phyloP scores from a whole-genome alignment of 2,797 vertebrate genomes.

The Syndactyla subalaris region DNA sequence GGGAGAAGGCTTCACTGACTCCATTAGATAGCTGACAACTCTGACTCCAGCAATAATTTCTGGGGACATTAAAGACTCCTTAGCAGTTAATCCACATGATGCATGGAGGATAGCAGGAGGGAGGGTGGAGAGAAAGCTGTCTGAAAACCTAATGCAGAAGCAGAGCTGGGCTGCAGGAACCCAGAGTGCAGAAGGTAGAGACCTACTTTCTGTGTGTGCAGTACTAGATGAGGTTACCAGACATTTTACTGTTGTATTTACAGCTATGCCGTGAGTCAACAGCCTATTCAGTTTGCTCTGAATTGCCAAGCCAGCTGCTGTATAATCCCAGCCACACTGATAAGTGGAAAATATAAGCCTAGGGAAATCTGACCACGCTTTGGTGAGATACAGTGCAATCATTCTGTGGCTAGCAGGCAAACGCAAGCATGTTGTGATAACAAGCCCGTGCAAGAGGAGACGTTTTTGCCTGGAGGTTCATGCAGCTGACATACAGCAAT shows the following conservation, averaged over 20 bases:
- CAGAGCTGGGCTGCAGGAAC: background rate
- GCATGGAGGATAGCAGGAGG: background rate
- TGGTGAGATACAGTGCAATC: background rate
- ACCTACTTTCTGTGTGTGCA: background rate
- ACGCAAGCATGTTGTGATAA: background rate
- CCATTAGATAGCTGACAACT: background rate
- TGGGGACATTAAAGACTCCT: background rate
- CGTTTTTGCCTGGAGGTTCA: background rate
- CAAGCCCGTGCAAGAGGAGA: background rate
- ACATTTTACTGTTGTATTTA: background rate
- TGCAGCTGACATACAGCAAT: background rate
- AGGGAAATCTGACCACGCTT: background rate
- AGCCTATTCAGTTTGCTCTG: background rate
- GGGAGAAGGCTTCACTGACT: background rate
- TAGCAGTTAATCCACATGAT: background rate
- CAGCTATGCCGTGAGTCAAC: background rate
- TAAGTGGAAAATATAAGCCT: background rate
- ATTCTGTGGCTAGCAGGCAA: background rate
- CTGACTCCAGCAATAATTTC: background rate
- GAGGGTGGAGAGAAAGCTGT: background rate
- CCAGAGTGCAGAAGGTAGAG: accelerated
- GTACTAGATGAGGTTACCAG: background rate
- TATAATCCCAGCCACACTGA: background rate
- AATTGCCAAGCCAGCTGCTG: conserved; percentile 5
- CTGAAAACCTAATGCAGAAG: background rate